These are phyloP conservation scores for Aldabrachelys gigantea DNA, from an alignment of 2,113 vertebrate species.

Conservation along the genomic window DNA sequence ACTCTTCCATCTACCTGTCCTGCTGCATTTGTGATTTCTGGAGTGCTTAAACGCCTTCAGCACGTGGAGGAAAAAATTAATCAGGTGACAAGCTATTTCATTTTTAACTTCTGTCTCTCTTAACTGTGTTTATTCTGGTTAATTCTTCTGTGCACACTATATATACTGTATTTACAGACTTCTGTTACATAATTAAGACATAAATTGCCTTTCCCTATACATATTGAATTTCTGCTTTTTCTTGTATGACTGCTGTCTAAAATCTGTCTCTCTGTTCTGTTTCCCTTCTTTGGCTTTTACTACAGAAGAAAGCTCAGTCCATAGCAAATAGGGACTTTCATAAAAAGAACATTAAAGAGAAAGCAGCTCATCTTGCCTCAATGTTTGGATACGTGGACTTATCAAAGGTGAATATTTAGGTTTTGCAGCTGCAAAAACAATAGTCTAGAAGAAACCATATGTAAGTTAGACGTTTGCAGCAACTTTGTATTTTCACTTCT, in stretches of 20 bases:
- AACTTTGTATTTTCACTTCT: neutral
- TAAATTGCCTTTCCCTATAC: neutral
- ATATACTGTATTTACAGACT: neutral
- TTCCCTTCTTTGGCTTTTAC: slow-evolving; percentile 50
- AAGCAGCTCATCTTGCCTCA: slow-evolving; percentile 90
- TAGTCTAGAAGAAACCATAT: neutral
- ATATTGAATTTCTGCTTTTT: neutral
- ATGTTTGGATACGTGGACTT: slow-evolving; percentile 85
- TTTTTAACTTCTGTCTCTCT: slow-evolving; percentile 46
- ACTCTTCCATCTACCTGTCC: slow-evolving; percentile 80
- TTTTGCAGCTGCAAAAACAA: slow-evolving; percentile 40
- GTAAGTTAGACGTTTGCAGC: neutral
- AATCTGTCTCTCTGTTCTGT: slow-evolving; percentile 33
- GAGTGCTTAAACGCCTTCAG: slow-evolving; percentile 92
- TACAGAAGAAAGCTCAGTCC: slow-evolving; percentile 92
- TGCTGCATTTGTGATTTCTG: slow-evolving; percentile 86
- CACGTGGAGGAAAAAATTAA: slow-evolving; percentile 92
- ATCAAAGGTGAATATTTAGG: slow-evolving; percentile 88
- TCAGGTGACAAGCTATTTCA: slow-evolving; percentile 87
- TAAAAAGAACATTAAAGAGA: slow-evolving; percentile 97
- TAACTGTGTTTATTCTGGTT: neutral
- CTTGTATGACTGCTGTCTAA: slow-evolving; percentile 24
- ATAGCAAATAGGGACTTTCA: slow-evolving; percentile 95
- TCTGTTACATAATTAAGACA: neutral
- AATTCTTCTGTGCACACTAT: neutral